Evolutionary conservation across 2,113 vertebrate species (phyloP).

Genomic region (Phainopepla nitens): DNA sequence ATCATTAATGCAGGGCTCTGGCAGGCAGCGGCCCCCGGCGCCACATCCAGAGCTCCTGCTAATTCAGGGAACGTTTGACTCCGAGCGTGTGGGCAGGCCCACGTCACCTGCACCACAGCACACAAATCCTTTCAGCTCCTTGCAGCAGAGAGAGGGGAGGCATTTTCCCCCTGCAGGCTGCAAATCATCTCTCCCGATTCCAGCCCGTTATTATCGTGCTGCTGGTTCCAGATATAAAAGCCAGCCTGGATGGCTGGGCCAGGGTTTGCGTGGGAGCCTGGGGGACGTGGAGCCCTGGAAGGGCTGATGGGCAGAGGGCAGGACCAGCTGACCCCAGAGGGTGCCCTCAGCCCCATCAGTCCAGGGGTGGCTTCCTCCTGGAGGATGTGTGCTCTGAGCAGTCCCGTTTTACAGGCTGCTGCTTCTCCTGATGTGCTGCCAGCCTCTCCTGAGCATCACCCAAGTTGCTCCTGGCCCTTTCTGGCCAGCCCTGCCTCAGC

Average conservation of each 20-base stretch:
- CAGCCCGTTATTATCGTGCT: neutral
- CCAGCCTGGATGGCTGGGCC: neutral
- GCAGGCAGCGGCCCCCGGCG: constrained; percentile 18
- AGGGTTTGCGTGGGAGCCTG: neutral
- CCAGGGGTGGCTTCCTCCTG: neutral
- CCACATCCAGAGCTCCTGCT: constrained; percentile 32
- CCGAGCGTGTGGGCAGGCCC: constrained; percentile 48
- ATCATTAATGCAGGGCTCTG: constrained; percentile 48
- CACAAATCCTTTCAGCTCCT: neutral
- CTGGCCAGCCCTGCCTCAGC: neutral
- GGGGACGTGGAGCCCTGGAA: neutral
- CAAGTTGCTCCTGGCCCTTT: neutral
- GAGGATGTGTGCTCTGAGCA: neutral
- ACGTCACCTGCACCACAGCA: constrained; percentile 21
- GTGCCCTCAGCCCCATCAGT: neutral
- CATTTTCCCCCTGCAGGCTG: neutral
- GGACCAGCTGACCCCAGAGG: neutral
- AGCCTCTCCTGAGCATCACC: neutral
- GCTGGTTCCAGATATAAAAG: constrained; percentile 3
- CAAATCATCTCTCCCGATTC: neutral
- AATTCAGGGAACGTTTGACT: constrained; percentile 44
- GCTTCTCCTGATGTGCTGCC: neutral
- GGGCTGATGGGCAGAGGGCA: neutral
- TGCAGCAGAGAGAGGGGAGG: neutral
- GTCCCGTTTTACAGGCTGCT: neutral